Evolutionary conservation across 2,113 vertebrate species (phyloP).

Genomic region (Neotoma lepida): DNA sequence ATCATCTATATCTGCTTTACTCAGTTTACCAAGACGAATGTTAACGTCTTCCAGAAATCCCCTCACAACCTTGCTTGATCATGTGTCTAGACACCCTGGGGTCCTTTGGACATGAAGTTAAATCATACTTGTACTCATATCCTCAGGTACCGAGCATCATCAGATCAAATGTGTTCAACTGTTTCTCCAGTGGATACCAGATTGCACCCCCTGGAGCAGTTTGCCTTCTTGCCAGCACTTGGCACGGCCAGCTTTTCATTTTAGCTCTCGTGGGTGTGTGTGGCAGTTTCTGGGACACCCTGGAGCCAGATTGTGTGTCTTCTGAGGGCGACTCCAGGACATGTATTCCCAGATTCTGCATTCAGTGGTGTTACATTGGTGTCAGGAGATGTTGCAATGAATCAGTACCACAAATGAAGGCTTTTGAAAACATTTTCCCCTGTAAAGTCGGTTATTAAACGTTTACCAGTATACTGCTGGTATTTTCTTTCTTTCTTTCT

Average conservation of each 20-base stretch:
- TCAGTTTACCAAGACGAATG: background rate
- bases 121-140: background rate
- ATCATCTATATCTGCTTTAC: background rate
- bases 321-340: background rate
- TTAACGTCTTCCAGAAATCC: background rate
- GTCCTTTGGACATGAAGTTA: background rate
- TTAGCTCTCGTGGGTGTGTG: background rate
- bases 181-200: background rate
- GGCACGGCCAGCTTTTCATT: background rate
- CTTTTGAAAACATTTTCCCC: background rate
- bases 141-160: background rate
- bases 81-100: background rate
- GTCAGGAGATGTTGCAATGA: background rate
- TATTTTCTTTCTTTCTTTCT: background rate
- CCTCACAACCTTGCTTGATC: background rate
- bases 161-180: background rate
- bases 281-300: background rate
- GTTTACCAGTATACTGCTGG: background rate
- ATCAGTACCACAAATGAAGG: background rate
- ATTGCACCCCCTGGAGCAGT: no score
- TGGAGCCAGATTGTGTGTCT: background rate
- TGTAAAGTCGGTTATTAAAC: background rate
- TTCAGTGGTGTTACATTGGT: background rate
- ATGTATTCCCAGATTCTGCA: background rate
- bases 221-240: background rate